These are phyloP conservation scores for Trichomalopsis sarcophagae DNA, from an alignment of 1,140 invertebrate genomes.

Conservation along the genomic window DNA sequence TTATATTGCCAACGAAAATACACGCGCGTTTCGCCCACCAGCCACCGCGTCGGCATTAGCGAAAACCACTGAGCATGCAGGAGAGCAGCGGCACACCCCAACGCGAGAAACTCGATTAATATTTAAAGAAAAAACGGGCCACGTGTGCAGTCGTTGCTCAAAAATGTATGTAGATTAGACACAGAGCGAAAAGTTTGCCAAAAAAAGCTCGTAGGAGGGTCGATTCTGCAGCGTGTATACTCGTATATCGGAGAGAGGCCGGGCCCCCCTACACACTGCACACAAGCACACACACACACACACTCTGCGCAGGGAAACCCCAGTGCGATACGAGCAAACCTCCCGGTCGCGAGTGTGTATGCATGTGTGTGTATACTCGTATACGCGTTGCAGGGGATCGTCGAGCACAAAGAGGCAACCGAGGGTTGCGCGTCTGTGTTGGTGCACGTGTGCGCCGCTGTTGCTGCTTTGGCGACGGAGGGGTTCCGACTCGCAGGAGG, in stretches of 20 bases:
- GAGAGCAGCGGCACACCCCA: not conserved
- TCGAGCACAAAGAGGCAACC: not conserved
- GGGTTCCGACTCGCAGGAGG: constrained; percentile 17
- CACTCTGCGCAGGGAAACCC: too few species aligned
- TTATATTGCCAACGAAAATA: too few species aligned
- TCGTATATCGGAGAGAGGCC: not conserved
- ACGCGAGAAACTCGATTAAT: constrained; percentile 7
- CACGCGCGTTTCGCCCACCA: not conserved
- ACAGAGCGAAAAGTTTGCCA: not conserved
- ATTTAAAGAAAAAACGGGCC: constrained; percentile 1
- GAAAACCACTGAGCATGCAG: not conserved
- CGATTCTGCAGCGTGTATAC: not conserved
- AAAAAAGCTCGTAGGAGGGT: not conserved
- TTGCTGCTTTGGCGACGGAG: not conserved
- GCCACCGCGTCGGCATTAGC: not conserved
- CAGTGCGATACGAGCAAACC: not conserved
- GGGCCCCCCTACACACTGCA: not conserved
- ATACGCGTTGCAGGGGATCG: not conserved
- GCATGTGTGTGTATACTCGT: not conserved
- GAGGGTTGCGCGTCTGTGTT: constrained; percentile 43
- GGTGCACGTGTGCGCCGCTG: constrained; percentile 40
- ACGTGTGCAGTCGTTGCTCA: not conserved
- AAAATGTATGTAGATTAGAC: constrained; percentile 7
- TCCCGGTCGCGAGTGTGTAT: not conserved
- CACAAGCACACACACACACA: too few species aligned